Conservation (phyloP, 2,113 vertebrate genomes). For the Myotis yumanensis region DNA sequence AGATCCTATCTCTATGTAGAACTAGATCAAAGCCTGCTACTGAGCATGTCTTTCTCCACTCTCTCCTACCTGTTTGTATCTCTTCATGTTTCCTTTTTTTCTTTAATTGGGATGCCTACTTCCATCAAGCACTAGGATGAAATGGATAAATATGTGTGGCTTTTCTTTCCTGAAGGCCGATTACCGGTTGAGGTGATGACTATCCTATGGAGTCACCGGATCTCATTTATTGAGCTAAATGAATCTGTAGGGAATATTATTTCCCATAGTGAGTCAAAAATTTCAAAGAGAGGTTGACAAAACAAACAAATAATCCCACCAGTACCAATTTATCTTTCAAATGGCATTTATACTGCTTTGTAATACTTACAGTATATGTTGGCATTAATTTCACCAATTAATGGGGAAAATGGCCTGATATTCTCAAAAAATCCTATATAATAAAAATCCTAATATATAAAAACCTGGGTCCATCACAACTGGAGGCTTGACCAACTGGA, state of each 20-base stretch:
- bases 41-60: neutral
- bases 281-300: neutral
- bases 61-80: neutral
- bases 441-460: too few relatives aligned
- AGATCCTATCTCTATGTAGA: neutral
- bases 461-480: too few relatives aligned
- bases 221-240: slow-evolving; percentile 2
- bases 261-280: neutral
- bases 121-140: slow-evolving; percentile 1
- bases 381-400: neutral
- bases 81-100: neutral
- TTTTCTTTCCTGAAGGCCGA: neutral
- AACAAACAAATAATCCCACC: neutral
- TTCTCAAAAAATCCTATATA: neutral
- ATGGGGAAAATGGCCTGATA: neutral
- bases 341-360: neutral
- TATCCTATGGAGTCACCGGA: neutral
- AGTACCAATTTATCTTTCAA: neutral
- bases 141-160: neutral
- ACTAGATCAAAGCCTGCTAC: neutral
- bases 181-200: neutral
- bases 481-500: too few relatives aligned
- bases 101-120: neutral
- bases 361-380: slow-evolving; percentile 17
- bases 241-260: neutral